Evolutionary conservation across 2,797 vertebrate genomes (phyloP), one percentile per base, ranked within the genome.

Genomic region (Gambusia yucatana): DNA sequence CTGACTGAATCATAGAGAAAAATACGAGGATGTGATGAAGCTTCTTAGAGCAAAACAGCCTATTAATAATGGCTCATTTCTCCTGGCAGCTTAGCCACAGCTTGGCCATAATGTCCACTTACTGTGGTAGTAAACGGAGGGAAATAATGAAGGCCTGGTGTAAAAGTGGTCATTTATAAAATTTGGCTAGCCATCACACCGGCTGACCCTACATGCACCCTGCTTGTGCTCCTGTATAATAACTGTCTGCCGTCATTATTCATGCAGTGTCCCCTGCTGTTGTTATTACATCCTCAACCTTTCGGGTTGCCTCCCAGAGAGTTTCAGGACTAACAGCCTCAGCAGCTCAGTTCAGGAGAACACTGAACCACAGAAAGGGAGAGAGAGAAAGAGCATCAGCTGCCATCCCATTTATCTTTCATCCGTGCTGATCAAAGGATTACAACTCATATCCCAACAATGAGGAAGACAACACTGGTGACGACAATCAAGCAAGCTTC

Each of bases 241-340:
- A 89, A 87, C 91, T 80, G 91, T 92, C 91, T 81, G 73, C 77
- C 79, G 70, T 83, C 81, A 86, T 94, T 91, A 93, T 86, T 88
- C 88, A 82, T 28, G 39, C 72, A 82, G 67, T 78, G 74, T 81
- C 81, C 85, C 82, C 79, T 17, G 69, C 82, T 88, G 85, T 78
- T 93, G 81, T 88, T 89, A 79, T 85, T 88, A 78, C 77, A 1
- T 82, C 79, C 80, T 59, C 91, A 90, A 94, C 93, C 91, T 93
- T 93, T 90, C 0, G 33, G 78, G 77, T 77, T 89, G 85, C 89
- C 89, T 88, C 82, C 63, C 25, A 91, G 90, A 84, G 63, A 87
- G 87, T 84, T 89, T 86, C 80, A 65, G 79, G 75, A 80, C 86
- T 63, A 84, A 88, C 89, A 84, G 82, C 81, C 73, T 82, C 74